A percentile compares a stretch with the other conserved stretches of the same genome.
phyloP scores from a whole-genome alignment of 2,888 invertebrate genomes.

The Lasioglossum calceatum region DNA sequence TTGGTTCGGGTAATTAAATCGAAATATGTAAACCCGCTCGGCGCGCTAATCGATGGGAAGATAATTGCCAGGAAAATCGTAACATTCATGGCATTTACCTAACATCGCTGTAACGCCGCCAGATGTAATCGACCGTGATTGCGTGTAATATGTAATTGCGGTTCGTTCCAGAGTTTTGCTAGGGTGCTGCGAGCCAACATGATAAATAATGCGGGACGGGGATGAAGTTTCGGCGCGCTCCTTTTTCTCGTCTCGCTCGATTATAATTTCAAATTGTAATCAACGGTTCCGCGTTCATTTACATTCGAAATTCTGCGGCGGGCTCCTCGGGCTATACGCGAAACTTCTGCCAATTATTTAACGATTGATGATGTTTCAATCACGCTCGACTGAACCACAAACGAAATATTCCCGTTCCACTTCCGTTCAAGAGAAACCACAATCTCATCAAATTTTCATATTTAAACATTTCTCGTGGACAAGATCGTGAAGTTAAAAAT shows the following conservation, averaged over 20 bases:
- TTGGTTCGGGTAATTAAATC: background rate
- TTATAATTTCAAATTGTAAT: conserved; percentile 25
- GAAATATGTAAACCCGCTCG: background rate
- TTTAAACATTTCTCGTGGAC: background rate
- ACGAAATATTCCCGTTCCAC: background rate
- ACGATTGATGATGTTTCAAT: background rate
- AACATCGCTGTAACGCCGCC: background rate
- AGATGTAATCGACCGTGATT: background rate
- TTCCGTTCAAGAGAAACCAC: background rate
- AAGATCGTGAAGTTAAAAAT: background rate
- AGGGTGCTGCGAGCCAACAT: background rate
- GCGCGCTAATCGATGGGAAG: background rate
- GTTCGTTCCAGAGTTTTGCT: background rate
- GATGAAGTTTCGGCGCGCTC: background rate
- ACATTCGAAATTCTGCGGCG: background rate
- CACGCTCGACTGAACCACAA: background rate
- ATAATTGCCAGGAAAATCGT: background rate
- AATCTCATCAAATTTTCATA: background rate
- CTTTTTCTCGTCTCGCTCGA: background rate
- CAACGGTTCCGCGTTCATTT: conserved; percentile 9
- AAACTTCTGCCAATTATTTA: background rate
- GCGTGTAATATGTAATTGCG: background rate
- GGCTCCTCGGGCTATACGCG: background rate
- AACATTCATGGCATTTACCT: background rate
- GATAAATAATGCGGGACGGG: background rate